These are phyloP conservation scores for Lateolabrax maculatus DNA, from an alignment of 2,797 vertebrate species.

Conservation along the genomic window DNA sequence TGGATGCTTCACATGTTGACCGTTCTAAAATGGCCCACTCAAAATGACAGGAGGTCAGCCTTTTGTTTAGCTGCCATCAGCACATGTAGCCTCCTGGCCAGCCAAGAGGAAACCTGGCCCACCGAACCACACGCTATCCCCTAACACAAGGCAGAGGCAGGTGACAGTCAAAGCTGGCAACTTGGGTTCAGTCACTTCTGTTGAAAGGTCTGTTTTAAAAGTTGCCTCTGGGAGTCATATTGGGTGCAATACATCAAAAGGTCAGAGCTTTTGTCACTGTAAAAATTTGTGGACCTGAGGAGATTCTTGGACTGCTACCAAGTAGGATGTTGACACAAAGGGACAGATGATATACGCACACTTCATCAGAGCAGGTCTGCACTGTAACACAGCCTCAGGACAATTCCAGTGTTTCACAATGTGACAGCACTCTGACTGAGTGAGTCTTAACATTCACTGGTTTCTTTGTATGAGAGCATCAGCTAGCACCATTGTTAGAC, in stretches of 20 bases:
- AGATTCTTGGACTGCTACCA: conserved; percentile 64
- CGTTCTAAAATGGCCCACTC: conserved; percentile 52
- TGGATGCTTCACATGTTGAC: conserved; percentile 51
- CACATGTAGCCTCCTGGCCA: conserved; percentile 65
- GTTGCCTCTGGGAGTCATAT: conserved; percentile 40
- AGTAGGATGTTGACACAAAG: conserved; percentile 80
- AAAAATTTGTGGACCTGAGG: conserved; percentile 47
- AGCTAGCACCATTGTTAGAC: conserved; percentile 2
- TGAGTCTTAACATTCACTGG: conserved; percentile 7
- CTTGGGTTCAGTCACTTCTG: conserved; percentile 18
- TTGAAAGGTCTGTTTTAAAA: conserved; percentile 52
- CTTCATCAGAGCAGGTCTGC: conserved; percentile 61
- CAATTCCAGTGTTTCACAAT: conserved; percentile 10
- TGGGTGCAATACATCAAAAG: conserved; percentile 21
- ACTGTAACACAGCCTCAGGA: conserved; percentile 43
- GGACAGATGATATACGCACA: conserved; percentile 63
- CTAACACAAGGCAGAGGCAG: conserved; percentile 59
- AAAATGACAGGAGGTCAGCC: conserved; percentile 53
- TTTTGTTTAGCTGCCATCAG: conserved; percentile 80
- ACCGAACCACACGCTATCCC: conserved; percentile 8
- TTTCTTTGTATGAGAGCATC: conserved; percentile 28
- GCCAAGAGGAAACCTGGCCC: conserved; percentile 43
- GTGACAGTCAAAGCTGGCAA: conserved; percentile 65
- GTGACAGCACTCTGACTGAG: neutral
- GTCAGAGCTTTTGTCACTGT: conserved; percentile 30